Percentiles rank a stretch among this genome's conserved stretches.
phyloP scores from a whole-genome alignment of 2,888 invertebrate species.

The Pediacus dermestoides region DNA sequence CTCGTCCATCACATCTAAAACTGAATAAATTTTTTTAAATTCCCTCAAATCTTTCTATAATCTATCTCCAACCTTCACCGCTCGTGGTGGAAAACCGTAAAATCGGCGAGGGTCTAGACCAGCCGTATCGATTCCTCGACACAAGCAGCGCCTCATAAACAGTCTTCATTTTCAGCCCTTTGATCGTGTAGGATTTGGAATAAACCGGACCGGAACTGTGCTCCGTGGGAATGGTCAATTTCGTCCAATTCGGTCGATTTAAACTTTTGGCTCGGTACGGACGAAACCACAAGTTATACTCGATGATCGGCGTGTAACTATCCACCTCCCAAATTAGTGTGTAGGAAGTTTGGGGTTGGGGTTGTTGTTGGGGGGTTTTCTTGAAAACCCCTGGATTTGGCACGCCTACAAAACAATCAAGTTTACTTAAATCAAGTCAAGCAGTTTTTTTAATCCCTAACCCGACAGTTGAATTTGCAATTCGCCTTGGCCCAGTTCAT shows the following conservation, averaged over 20 bases:
- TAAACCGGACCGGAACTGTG: conserved; percentile 68
- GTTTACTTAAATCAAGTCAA: conserved; percentile 4
- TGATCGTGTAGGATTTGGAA: conserved; percentile 69
- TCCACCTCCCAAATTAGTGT: conserved; percentile 82
- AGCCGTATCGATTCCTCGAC: conserved; percentile 82
- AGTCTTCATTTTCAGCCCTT: conserved; percentile 68
- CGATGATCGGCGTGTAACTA: conserved; percentile 74
- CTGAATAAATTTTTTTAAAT: too few relatives aligned
- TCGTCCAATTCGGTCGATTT: conserved; percentile 61
- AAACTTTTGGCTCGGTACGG: conserved; percentile 50
- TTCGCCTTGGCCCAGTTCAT: conserved; percentile 68
- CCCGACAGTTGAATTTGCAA: conserved; percentile 71
- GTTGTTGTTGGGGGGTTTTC: conserved; percentile 51
- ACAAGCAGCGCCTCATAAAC: conserved; percentile 75
- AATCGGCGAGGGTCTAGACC: conserved; percentile 74
- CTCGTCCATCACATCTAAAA: too few relatives aligned
- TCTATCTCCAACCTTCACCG: too few relatives aligned
- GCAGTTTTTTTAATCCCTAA: conserved; percentile 31
- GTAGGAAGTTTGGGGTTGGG: conserved; percentile 56
- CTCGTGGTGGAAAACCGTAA: conserved; percentile 74
- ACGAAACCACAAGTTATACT: conserved; percentile 62
- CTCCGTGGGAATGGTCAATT: conserved; percentile 67
- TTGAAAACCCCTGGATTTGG: conserved; percentile 69
- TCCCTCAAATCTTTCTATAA: too few relatives aligned
- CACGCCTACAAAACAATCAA: conserved; percentile 52